phyloP scores from a whole-genome alignment of 2,113 vertebrate genomes.

The Elachura formosa region DNA sequence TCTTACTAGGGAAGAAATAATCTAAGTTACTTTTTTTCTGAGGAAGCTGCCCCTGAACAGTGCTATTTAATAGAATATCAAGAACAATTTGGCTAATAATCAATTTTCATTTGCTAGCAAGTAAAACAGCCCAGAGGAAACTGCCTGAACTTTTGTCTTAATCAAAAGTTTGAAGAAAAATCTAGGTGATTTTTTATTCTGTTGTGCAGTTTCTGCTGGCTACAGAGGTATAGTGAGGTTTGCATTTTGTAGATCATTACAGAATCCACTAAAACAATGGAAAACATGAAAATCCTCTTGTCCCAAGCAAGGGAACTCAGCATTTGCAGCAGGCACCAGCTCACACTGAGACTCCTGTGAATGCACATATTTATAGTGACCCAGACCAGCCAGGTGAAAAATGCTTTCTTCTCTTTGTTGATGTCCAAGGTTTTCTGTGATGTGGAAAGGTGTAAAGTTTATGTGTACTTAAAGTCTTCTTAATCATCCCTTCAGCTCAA shows the following conservation, averaged over 20 bases:
- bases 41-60: background rate
- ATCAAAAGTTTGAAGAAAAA: background rate
- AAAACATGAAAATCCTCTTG: background rate
- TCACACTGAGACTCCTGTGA: background rate
- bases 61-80: background rate
- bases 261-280: rapidly evolving
- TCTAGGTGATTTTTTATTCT: background rate
- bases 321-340: rapidly evolving
- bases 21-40: background rate
- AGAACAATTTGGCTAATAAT: background rate
- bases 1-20: background rate
- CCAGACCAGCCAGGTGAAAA: background rate
- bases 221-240: background rate
- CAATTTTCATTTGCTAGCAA: background rate
- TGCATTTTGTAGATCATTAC: background rate
- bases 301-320: background rate
- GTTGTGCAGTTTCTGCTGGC: background rate
- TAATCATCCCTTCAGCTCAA: background rate
- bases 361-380: rapidly evolving
- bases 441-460: background rate
- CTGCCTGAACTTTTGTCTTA: background rate
- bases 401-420: background rate
- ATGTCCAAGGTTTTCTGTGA: background rate
- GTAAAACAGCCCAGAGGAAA: background rate
- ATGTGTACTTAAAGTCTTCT: background rate